Conservation (phyloP, 2,888 invertebrate genomes). For the Syrphus vitripennis region DNA sequence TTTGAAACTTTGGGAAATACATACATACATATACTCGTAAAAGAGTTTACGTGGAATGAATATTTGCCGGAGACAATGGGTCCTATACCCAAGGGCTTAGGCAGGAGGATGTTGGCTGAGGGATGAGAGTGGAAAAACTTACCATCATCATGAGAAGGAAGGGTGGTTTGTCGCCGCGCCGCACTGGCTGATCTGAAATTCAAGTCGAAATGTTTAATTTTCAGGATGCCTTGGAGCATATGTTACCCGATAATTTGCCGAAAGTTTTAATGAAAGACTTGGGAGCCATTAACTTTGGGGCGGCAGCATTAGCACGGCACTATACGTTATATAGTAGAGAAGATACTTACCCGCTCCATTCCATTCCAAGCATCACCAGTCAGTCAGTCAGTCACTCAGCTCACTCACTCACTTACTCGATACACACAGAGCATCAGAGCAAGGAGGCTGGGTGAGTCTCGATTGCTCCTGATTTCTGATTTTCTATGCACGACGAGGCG, state of each 20-base stretch:
- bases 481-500: conserved; percentile 71
- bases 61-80: conserved; percentile 38
- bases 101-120: neutral
- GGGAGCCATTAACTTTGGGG: conserved; percentile 78
- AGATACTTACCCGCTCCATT: conserved; percentile 32
- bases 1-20: conserved; percentile 19
- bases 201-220: conserved; percentile 72
- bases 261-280: conserved; percentile 81
- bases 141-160: conserved; percentile 9
- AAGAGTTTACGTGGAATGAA: conserved; percentile 71
- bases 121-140: conserved; percentile 28
- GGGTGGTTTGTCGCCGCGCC: conserved; percentile 66
- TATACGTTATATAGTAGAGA: too few relatives aligned
- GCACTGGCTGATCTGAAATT: conserved; percentile 63
- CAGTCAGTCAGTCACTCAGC: conserved; percentile 65
- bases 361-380: conserved; percentile 48
- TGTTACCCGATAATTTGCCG: conserved; percentile 81
- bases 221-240: conserved; percentile 76
- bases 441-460: conserved; percentile 44
- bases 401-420: conserved; percentile 58
- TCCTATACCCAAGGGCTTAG: conserved; percentile 2
- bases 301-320: conserved; percentile 26
- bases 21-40: conserved; percentile 36
- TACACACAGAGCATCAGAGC: conserved; percentile 17
- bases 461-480: conserved; percentile 69